Conservation (phyloP, 2,113 vertebrate genomes). For the Pyxicephalus adspersus region DNA sequence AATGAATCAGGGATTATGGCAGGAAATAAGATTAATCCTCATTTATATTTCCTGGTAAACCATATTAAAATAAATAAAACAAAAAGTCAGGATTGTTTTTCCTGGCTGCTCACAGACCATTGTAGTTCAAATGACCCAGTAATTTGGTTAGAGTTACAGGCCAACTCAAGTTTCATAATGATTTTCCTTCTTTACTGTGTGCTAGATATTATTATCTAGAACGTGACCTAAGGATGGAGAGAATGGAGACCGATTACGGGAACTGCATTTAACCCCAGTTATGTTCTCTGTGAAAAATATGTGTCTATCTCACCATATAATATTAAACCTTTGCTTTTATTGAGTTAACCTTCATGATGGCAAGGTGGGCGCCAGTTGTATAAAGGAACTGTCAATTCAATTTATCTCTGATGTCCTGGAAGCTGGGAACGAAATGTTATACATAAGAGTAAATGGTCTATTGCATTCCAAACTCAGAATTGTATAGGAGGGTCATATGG, state of each 20-base stretch:
- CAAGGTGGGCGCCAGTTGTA: too few species aligned
- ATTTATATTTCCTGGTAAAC: conserved; percentile 33
- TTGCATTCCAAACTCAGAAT: too few species aligned
- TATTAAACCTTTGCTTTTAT: too few species aligned
- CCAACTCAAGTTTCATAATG: not conserved
- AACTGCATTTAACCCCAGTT: too few species aligned
- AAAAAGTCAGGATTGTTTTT: conserved; percentile 3
- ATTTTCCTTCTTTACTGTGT: not conserved
- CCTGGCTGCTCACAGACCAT: not conserved
- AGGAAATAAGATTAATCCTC: not conserved
- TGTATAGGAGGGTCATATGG: too few species aligned
- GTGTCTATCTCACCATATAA: too few species aligned
- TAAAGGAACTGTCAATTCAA: too few species aligned
- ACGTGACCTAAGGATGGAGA: not conserved
- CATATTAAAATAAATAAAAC: conserved; percentile 35
- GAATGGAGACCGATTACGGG: not conserved
- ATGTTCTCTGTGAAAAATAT: not conserved
- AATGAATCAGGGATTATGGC: conserved; percentile 23
- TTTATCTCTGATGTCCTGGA: too few species aligned
- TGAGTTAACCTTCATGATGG: too few species aligned
- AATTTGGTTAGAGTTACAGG: conserved; percentile 28
- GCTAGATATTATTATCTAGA: not conserved
- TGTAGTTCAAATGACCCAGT: conserved; percentile 2
- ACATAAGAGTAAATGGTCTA: too few species aligned
- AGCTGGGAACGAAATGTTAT: too few species aligned